Percentiles rank a stretch among this genome's conserved stretches.
phyloP scores from a whole-genome alignment of 2,113 vertebrate species.

The Oostethus manadensis region DNA sequence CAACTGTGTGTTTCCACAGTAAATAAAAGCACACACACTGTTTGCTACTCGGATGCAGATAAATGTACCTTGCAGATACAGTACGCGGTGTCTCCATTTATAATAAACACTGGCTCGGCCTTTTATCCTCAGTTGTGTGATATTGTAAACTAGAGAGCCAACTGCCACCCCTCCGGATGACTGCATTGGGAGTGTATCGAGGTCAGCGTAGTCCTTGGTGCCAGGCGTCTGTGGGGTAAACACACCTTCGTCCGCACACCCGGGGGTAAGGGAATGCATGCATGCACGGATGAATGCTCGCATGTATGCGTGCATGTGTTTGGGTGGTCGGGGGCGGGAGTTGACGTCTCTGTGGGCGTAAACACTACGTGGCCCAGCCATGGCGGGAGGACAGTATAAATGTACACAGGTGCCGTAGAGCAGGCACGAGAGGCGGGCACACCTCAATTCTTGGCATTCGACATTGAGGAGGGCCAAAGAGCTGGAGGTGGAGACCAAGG shows the following conservation, averaged over 20 bases:
- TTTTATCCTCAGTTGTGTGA: not conserved
- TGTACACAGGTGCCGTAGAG: slow-evolving; percentile 25
- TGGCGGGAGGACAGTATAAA: slow-evolving; percentile 44
- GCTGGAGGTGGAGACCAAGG: not conserved
- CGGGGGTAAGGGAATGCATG: not conserved
- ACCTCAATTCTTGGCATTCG: slow-evolving; percentile 18
- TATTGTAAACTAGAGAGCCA: slow-evolving; percentile 8
- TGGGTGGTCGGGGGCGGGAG: slow-evolving; percentile 11
- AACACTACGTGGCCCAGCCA: slow-evolving; percentile 51
- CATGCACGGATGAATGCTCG: not conserved
- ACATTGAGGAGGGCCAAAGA: slow-evolving; percentile 6
- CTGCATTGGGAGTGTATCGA: slow-evolving; percentile 6
- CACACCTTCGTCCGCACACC: slow-evolving; percentile 13
- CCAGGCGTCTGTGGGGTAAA: slow-evolving; percentile 57
- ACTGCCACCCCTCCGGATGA: not conserved
- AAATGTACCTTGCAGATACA: slow-evolving; percentile 4
- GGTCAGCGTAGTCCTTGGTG: slow-evolving; percentile 49
- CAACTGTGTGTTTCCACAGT: slow-evolving; percentile 24
- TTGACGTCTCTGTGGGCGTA: slow-evolving; percentile 52
- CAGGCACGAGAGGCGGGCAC: slow-evolving; percentile 29
- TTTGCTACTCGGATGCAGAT: slow-evolving; percentile 15
- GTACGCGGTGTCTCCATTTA: not conserved
- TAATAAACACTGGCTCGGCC: not conserved
- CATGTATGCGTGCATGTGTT: slow-evolving; percentile 4
- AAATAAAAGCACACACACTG: slow-evolving; percentile 15